Base-by-base conservation (phyloP, 2,113 vertebrate species). In the Genyomyrus donnyi region DNA sequence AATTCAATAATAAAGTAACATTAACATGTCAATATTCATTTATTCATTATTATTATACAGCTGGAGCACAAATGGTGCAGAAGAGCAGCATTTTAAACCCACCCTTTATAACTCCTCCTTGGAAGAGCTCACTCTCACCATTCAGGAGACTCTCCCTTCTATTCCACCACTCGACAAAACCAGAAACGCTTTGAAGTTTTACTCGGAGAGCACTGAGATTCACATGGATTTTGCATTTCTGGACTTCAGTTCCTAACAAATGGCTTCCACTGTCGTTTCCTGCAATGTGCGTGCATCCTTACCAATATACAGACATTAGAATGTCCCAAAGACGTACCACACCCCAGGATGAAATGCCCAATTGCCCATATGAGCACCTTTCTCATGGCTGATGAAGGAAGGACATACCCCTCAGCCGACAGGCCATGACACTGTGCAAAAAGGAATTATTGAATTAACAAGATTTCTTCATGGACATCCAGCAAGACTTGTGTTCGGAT, bases 341-440 rank as follows among this genome's bases (percentile, higher is more conserved):
- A 8, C 13, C 39, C 17, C 13, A 45, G 27, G 21, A 11, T 31
- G 62, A 70, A n/a, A 31, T 70, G 62, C 3, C 62, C n/a, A 27
- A 50, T n/a, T 83, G 39, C 5, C 9, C 27, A 87, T 21, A 1
- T 13, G 62, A 93, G 93, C 94, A 99, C 98, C 98, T 99, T 98
- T 95, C 95, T 96, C 87, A 97, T 99, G 86, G 98, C 98, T 31
- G 98, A 99, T 90, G 98, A 98, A 10, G 97, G 98, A 84, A 99
- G 98, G 90, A 99, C 96, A 90, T 97, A 98, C 1, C 98, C 98
- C 93, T 99, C 98, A 27, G 99, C 96, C n/a, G 98, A 98, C 90
- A 99, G 96, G 35, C 98, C 98, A 1, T 99, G 98, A 93, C 98
- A 99, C 98, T 99, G 92, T 10, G 92, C 92, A 21, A 91, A 89